Conservation (phyloP, 1,140 invertebrate species). For the Macrobrachium rosenbergii region DNA sequence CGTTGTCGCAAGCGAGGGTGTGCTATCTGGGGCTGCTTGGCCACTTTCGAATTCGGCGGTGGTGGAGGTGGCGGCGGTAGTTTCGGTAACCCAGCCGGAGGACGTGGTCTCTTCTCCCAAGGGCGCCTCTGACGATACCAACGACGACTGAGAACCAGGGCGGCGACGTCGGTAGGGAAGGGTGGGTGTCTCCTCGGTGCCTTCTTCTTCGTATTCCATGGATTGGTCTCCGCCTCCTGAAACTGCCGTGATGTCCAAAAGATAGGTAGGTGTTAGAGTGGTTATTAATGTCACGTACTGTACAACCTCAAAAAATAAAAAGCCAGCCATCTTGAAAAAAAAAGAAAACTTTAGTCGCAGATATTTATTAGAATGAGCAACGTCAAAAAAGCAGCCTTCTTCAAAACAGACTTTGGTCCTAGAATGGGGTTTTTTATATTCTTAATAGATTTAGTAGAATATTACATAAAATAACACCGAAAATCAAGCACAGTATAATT, state of each 20-base stretch:
- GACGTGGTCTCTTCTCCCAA: constrained; percentile 21
- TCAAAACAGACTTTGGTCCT: too few relatives aligned
- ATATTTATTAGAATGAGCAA: too few relatives aligned
- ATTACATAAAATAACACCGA: too few relatives aligned
- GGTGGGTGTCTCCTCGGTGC: constrained; percentile 20
- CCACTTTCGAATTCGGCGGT: constrained; percentile 34
- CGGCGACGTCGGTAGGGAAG: constrained; percentile 35
- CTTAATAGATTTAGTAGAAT: too few relatives aligned
- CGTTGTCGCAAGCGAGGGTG: constrained; percentile 57
- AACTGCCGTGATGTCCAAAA: not conserved
- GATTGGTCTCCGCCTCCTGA: constrained; percentile 8
- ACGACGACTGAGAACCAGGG: constrained; percentile 23
- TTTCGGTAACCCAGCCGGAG: not conserved
- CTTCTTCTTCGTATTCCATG: constrained; percentile 45
- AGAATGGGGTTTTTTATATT: too few relatives aligned
- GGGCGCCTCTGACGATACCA: constrained; percentile 46
- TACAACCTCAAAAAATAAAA: too few relatives aligned
- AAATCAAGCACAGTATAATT: too few relatives aligned
- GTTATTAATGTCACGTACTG: too few relatives aligned
- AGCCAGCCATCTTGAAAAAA: too few relatives aligned
- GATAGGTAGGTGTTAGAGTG: not conserved
- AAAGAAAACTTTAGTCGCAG: too few relatives aligned
- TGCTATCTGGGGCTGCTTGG: constrained; percentile 58
- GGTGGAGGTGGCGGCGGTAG: constrained; percentile 27
- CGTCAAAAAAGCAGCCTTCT: too few relatives aligned